Conservation (phyloP, 2,888 invertebrate species). For the Meteorus cinctellus region DNA sequence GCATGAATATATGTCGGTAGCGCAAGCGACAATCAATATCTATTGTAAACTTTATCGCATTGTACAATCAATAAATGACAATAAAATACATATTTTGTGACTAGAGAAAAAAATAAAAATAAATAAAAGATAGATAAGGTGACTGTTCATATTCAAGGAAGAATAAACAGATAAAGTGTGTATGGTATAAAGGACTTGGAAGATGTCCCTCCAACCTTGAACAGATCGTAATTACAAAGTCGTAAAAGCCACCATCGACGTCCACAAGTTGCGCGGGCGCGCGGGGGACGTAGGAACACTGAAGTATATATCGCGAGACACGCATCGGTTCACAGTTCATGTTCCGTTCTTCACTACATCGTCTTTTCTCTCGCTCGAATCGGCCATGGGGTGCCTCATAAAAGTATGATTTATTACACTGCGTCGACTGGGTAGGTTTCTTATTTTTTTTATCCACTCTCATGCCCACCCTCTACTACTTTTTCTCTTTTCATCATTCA, state of each 20-base stretch:
- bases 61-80: neutral
- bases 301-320: conserved; percentile 34
- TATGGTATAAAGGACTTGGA: conserved; percentile 11
- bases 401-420: conserved; percentile 67
- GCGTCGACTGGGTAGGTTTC: conserved; percentile 55
- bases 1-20: neutral
- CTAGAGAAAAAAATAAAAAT: neutral
- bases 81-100: neutral
- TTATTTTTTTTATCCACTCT: conserved; percentile 35
- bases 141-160: neutral
- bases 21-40: neutral
- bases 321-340: conserved; percentile 59
- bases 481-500: conserved; percentile 17
- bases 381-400: conserved; percentile 64
- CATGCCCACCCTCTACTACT: conserved; percentile 25
- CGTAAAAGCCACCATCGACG: conserved; percentile 62
- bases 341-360: conserved; percentile 53
- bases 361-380: conserved; percentile 51
- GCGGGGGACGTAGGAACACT: neutral
- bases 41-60: neutral
- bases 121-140: neutral
- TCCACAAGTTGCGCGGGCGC: conserved; percentile 39
- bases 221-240: conserved; percentile 61
- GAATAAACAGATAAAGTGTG: neutral
- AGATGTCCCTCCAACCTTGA: conserved; percentile 11